These are phyloP conservation scores for Andrena camellia DNA, from an alignment of 2,888 invertebrate genomes.

Conservation along the genomic window DNA sequence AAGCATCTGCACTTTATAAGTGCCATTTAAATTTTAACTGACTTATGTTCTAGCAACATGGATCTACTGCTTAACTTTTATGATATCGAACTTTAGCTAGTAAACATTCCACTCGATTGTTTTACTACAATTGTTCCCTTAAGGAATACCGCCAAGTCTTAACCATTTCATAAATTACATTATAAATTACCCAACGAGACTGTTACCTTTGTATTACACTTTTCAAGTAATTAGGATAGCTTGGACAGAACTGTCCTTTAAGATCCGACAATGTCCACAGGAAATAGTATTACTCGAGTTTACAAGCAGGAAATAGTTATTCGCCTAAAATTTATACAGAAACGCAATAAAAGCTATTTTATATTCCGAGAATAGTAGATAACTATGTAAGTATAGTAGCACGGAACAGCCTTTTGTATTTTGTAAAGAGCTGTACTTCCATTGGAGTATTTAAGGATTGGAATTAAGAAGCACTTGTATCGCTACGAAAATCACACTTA, in stretches of 20 bases:
- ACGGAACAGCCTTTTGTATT: slow-evolving; percentile 28
- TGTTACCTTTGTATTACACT: slow-evolving; percentile 23
- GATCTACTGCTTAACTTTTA: slow-evolving; percentile 7
- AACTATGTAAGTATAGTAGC: slow-evolving; percentile 2
- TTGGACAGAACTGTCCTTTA: slow-evolving; percentile 35
- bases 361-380: slow-evolving; percentile 26
- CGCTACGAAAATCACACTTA: slow-evolving; percentile 23
- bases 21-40: not conserved
- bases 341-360: slow-evolving; percentile 44
- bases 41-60: not conserved
- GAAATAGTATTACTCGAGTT: slow-evolving; percentile 11
- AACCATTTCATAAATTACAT: slow-evolving; percentile 3
- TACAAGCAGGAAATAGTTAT: slow-evolving; percentile 20
- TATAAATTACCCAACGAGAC: slow-evolving; percentile 20
- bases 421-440: slow-evolving; percentile 32
- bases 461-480: slow-evolving; percentile 14
- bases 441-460: slow-evolving; percentile 29
- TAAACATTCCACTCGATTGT: slow-evolving; percentile 21
- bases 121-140: not conserved
- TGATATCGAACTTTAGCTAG: not conserved
- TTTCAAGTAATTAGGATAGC: slow-evolving; percentile 17
- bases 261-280: not conserved
- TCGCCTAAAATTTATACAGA: slow-evolving; percentile 17
- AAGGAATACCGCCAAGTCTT: not conserved
- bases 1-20: slow-evolving; percentile 9